Evolutionary conservation across 2,113 vertebrate genomes (phyloP), one percentile per base, ranked within the genome.

Genomic region (Cathartes aura): DNA sequence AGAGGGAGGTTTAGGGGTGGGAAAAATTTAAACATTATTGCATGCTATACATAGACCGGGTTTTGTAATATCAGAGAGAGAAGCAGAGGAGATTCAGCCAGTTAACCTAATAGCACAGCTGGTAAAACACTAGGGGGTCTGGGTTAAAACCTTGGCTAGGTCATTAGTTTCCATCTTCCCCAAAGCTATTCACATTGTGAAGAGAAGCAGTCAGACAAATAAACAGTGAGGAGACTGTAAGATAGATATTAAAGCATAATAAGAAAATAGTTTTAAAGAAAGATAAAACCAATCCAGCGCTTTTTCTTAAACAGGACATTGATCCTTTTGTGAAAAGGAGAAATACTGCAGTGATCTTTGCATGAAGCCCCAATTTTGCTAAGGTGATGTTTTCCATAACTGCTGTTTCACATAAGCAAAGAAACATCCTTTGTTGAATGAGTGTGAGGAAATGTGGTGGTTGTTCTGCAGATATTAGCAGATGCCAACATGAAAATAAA

Each of bases 111-210:
- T 86, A 91, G 96, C 98, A 92, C 97, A 98, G 98, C 98, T 97
- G 98, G 96, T 96, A 71, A 93, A 97, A 89, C 92, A 30, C 94
- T 76, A 27, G 94, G 97, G 94, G 90, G 79, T 97, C 95, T 73
- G 93, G 95, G 98, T 81, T 96, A 96, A 97, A 97, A 95, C 97
- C 97, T 85, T 79, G 82, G 97, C 90, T 58, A 82, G 94, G 95
- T 97, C 97, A 95, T 98, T 98, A 97, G 96, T 97, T 98, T 96
- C 96, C 95, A 84, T 97, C 97, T 98, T 98, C 91, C 97, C 97
- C 84, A 86, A 90, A 98, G 97, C 97, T 96, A 84, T 95, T 97
- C 96, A 43, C 86, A 75, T 95, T 85, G 87, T 85, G 82, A 98
- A 96, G 91, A 97, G 90, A 96, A 85, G 84, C 93, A 90, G 89